Evolutionary conservation across 2,888 invertebrate genomes (phyloP), one percentile per base, ranked within the genome.

Genomic region (Watsonalla cultraria): DNA sequence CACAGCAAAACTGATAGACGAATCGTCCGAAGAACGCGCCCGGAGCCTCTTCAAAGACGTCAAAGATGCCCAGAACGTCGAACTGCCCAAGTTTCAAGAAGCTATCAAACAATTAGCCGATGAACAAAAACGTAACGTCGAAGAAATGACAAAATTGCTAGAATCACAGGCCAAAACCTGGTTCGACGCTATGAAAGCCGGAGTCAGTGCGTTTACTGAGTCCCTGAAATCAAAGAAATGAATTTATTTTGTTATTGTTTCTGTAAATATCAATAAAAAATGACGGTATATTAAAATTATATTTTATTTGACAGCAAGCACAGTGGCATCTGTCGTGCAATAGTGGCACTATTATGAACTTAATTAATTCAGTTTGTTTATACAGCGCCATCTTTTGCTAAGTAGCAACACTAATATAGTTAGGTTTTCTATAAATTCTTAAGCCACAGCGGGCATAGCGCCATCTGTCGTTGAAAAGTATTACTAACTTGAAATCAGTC

Each of bases 21-120:
- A 60, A 2, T 51, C 62, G 0, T 76, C 73, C 50, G 72, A 66
- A 0, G 57, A 72, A 0, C 73, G 68, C n/a, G 74, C 72, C 0
- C 68, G 79, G 0, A 62, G 67, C 6, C 63, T 79, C 0, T 76
- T 83, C 53, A 56, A 58, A 2, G 69, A 68, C 0, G 59, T 58
- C 0, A 59, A 72, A 5, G 70, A 71, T 15, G 51, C 55, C 0
- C 53, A 58, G 1, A 61, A 64, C 7, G 58, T 78, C 0, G 59
- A 70, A 0, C 45, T 80, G 0, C 58, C 62, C 1, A 74, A 78
- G 47, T 84, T 84, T 51, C 69, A 76, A 46, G 63, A 74, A 24
- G 76, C 69, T 0, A 50, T 84, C 4, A 42, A 49, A 2, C 64
- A 64, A 35, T 37, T 78, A 2, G 80, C 82, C 0, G 53, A 46